Evolutionary conservation across 2,113 vertebrate species (phyloP), one percentile per base, ranked within the genome.

Genomic region (Leptodactylus fuscus): DNA sequence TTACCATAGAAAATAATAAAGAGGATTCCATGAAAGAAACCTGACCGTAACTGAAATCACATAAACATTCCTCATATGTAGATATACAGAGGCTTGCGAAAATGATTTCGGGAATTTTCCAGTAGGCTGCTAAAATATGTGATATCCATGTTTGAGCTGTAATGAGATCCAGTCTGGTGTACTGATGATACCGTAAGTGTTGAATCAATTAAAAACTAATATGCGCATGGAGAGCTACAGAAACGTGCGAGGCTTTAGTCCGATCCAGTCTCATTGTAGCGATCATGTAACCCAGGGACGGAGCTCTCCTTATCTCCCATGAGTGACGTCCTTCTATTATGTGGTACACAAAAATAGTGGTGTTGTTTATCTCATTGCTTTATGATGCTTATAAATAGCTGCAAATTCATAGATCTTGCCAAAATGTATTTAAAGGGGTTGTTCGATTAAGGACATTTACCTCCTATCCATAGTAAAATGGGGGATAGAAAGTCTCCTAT

Each of bases 121-220:
- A 32, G 27, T 32, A 27, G 4, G 60, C 27, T 16, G 27, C 60
- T 65, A 65, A 29, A 65, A 32, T 65, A 32, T 65, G 29, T 65
- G 60, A 65, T 70, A n/a, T n/a, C n/a, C n/a, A 70, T 70, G 67
- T 70, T 70, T 22, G 32, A 70, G 67, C 67, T 38, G 60, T 32
- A 32, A 65, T 32, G 60, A 65, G 27, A 29, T 65, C 60, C 27
- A 15, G 27, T 2, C 67, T 38, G 32, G 32, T n/a, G 22, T 70
- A 70, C 22, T 70, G 34, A 70, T 70, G 67, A 70, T 70, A 70
- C 67, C 29, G 9, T 70, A 38, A 70, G 67, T 70, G 34, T 20
- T 70, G 67, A 36, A 70, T 70, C 67, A 70, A 36, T 70, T 70
- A 70, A 70, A 70, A 70, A 70, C 67, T 36, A 70, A 70, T 70